Evolutionary conservation across 2,113 vertebrate species (phyloP).

Genomic region (Chelonoidis abingdonii): DNA sequence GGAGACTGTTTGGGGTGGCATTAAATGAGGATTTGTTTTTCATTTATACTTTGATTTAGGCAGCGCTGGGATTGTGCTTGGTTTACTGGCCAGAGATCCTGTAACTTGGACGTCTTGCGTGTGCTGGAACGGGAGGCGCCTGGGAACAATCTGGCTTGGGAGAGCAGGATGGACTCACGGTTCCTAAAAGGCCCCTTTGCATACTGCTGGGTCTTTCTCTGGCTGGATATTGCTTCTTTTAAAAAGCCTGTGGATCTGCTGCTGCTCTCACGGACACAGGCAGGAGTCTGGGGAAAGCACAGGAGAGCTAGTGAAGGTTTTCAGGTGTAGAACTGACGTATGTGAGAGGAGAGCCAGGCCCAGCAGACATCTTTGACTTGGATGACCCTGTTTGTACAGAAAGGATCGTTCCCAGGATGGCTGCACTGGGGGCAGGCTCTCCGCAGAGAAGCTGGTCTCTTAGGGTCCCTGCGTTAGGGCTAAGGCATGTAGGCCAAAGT

Average conservation of each 20-base stretch:
- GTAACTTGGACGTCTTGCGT: not conserved
- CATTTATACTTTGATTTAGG: not conserved
- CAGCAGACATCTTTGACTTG: not conserved
- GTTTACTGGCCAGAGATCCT: not conserved
- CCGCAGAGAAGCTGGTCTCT: not conserved
- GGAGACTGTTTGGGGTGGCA: not conserved
- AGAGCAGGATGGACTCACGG: not conserved
- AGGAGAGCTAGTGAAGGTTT: not conserved
- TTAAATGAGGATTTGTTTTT: slow-evolving; percentile 40
- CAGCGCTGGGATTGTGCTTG: accelerated
- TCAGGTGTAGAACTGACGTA: not conserved
- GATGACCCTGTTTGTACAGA: not conserved
- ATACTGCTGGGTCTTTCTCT: not conserved
- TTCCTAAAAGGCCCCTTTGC: not conserved
- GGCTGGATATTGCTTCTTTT: not conserved
- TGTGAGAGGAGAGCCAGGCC: not conserved
- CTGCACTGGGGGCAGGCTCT: not conserved
- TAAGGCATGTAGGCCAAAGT: not conserved
- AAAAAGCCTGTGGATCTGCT: no score
- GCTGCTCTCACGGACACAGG: no score
- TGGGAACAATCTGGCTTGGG: not conserved
- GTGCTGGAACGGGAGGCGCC: no score
- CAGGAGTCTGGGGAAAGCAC: no score
- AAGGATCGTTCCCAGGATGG: not conserved
- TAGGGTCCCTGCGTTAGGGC: not conserved